Conservation (phyloP, 2,113 vertebrate genomes). For the Entosphenus tridentatus region DNA sequence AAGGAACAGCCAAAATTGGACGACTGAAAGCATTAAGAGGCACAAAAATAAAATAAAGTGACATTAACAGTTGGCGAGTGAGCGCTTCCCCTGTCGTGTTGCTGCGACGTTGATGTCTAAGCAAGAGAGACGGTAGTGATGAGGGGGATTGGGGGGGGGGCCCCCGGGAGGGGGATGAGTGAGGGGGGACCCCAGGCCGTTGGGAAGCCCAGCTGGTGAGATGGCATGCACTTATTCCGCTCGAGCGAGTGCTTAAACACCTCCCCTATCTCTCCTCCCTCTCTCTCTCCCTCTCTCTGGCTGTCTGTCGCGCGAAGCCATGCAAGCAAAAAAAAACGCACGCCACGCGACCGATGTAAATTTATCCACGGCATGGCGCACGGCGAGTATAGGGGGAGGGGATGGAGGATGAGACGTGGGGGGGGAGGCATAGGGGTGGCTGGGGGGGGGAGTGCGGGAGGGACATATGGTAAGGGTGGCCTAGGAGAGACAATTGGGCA, state of each 20-base stretch:
- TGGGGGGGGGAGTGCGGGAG: background rate
- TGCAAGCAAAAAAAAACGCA: background rate
- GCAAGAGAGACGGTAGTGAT: no score
- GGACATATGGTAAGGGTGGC: background rate
- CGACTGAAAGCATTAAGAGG: no score
- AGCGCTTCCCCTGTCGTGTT: no score
- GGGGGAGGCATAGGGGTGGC: background rate
- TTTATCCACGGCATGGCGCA: background rate
- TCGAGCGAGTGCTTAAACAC: slow-evolving; percentile 2
- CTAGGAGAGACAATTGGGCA: background rate
- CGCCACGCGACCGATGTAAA: background rate
- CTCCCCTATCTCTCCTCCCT: slow-evolving; percentile 1
- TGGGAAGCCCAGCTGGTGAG: slow-evolving; percentile 3
- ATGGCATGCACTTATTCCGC: slow-evolving; percentile 4
- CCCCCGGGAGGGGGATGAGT: no score
- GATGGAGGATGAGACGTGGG: background rate
- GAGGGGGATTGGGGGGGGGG: no score
- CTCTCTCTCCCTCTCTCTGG: background rate
- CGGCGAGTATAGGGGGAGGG: background rate
- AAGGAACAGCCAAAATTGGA: no score
- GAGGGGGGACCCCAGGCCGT: no score
- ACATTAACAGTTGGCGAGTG: no score
- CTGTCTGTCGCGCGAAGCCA: background rate
- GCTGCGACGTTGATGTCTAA: no score
- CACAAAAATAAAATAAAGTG: no score